phyloP scores from a whole-genome alignment of 2,888 invertebrate genomes.

The Agriotes lineatus region DNA sequence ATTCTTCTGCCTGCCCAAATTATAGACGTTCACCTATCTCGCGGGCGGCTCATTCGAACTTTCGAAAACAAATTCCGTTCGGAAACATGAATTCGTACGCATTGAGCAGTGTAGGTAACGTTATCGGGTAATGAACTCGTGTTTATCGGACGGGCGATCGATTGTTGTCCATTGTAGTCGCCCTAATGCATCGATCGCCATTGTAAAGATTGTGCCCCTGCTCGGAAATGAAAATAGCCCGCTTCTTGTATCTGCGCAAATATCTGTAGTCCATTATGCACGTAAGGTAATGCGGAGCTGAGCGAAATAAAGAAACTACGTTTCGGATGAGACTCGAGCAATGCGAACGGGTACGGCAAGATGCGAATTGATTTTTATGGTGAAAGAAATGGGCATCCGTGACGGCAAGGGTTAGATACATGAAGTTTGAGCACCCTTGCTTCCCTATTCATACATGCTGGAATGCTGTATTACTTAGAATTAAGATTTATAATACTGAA shows the following conservation, averaged over 20 bases:
- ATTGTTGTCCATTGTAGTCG: constrained; percentile 64
- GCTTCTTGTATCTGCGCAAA: constrained; percentile 59
- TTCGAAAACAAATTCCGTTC: not conserved
- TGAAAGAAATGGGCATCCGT: no score
- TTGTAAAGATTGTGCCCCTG: constrained; percentile 57
- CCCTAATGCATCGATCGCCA: constrained; percentile 61
- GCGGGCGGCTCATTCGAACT: not conserved
- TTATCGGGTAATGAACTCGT: constrained; percentile 64
- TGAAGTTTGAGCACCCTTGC: no score
- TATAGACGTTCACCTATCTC: not conserved
- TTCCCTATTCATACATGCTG: no score
- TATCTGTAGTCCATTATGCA: constrained; percentile 55
- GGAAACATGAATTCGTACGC: constrained; percentile 25
- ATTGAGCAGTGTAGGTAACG: constrained; percentile 50
- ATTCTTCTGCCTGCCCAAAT: no score
- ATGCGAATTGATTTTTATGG: no score
- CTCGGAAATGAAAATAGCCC: constrained; percentile 63
- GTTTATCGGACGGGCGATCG: constrained; percentile 63
- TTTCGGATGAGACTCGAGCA: not conserved
- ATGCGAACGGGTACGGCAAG: no score
- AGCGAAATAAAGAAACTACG: constrained; percentile 2
- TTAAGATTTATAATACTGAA: no score
- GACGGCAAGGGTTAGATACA: no score
- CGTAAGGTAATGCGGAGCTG: constrained; percentile 12
- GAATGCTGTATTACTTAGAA: no score